These are phyloP conservation scores for Neoniphon sammara DNA, from an alignment of 2,797 vertebrate genomes.

Conservation along the genomic window DNA sequence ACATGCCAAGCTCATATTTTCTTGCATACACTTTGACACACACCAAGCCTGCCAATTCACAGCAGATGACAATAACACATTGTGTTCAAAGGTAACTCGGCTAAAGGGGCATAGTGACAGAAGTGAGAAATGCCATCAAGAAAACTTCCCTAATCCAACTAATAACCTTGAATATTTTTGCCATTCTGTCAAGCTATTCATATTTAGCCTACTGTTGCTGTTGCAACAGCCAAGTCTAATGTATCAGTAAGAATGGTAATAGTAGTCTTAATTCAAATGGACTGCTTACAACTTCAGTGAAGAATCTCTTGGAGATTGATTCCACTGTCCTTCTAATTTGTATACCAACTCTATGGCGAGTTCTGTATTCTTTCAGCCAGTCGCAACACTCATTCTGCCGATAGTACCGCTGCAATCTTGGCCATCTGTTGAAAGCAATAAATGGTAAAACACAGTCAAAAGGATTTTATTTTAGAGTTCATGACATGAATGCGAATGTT, in stretches of 20 bases:
- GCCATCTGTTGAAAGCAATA: constrained; percentile 86
- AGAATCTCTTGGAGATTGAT: constrained; percentile 95
- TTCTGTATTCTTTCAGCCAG: constrained; percentile 94
- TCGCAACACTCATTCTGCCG: constrained; percentile 90
- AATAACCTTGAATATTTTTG: background rate
- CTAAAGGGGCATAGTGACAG: background rate
- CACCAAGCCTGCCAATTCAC: background rate
- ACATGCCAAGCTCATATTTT: constrained; percentile 13
- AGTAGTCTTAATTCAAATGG: background rate
- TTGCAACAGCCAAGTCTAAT: too few species aligned
- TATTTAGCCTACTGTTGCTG: too few species aligned
- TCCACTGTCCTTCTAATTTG: constrained; percentile 91
- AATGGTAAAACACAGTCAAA: background rate
- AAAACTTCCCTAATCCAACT: too few species aligned
- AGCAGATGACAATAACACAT: background rate
- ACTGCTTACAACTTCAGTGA: constrained; percentile 94
- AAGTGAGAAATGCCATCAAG: too few species aligned
- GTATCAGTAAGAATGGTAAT: too few species aligned
- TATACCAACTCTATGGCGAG: constrained; percentile 89
- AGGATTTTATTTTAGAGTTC: background rate
- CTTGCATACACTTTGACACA: background rate
- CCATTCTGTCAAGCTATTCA: background rate
- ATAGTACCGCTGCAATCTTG: constrained; percentile 93
- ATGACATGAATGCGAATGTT: too few species aligned
- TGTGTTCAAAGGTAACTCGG: background rate